phyloP scores from a whole-genome alignment of 2,888 invertebrate genomes.

The Heliconius ethilla region DNA sequence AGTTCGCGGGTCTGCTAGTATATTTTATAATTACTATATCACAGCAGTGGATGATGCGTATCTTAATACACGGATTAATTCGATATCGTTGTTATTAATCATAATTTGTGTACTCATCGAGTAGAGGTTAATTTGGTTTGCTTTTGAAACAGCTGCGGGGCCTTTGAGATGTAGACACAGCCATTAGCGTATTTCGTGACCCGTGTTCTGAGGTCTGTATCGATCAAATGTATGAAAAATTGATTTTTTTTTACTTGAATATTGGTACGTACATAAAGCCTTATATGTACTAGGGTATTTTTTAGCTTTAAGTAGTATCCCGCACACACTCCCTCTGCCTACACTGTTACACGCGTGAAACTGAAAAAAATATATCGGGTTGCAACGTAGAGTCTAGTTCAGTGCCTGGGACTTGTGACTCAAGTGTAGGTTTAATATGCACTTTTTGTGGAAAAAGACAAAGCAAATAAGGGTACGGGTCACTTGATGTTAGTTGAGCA shows the following conservation, averaged over 20 bases:
- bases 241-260: neutral
- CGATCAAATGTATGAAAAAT: neutral
- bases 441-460: too few species aligned
- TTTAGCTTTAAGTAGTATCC: too few species aligned
- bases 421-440: too few species aligned
- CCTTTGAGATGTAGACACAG: slow-evolving; percentile 19
- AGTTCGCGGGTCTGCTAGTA: too few species aligned
- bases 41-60: neutral
- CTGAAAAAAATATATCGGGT: too few species aligned
- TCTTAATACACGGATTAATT: slow-evolving; percentile 34
- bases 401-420: too few species aligned
- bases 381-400: too few species aligned
- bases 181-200: slow-evolving; percentile 32
- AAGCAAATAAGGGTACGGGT: too few species aligned
- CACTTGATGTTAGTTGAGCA: too few species aligned
- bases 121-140: slow-evolving; percentile 36
- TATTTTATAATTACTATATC: neutral
- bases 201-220: slow-evolving; percentile 15
- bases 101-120: slow-evolving; percentile 26
- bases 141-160: slow-evolving; percentile 35
- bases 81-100: slow-evolving; percentile 33
- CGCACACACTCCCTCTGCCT: too few species aligned
- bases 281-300: neutral
- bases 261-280: neutral
- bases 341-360: too few species aligned